These are phyloP conservation scores for Omphaloscelis lunosa DNA, from an alignment of 2,888 invertebrate genomes.

Conservation along the genomic window DNA sequence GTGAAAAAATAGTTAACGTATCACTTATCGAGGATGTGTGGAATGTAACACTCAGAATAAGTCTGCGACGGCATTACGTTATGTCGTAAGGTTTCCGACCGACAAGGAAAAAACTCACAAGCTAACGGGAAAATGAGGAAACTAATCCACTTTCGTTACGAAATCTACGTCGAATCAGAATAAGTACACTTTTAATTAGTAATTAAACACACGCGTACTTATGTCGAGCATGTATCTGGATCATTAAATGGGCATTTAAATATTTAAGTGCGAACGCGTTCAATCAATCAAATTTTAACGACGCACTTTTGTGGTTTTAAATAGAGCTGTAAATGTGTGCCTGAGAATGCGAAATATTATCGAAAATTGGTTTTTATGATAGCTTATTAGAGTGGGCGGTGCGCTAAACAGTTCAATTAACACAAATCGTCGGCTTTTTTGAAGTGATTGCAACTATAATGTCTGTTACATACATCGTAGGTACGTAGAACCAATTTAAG, in stretches of 20 bases:
- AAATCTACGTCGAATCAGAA: constrained; percentile 43
- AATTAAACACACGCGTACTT: constrained; percentile 43
- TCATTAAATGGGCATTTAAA: constrained; percentile 19
- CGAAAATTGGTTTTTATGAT: background rate
- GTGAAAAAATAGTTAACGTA: constrained; percentile 54
- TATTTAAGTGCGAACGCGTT: constrained; percentile 22
- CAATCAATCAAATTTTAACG: constrained; percentile 25
- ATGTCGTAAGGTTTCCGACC: constrained; percentile 70
- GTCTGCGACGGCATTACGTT: constrained; percentile 50
- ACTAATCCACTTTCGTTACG: constrained; percentile 71
- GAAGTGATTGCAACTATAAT: background rate
- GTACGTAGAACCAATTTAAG: background rate
- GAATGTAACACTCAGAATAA: constrained; percentile 66
- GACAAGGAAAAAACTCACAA: constrained; percentile 66
- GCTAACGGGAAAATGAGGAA: constrained; percentile 69
- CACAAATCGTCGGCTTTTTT: constrained; percentile 6
- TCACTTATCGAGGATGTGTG: constrained; percentile 53
- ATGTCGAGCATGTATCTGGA: constrained; percentile 30
- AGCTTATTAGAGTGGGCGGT: background rate
- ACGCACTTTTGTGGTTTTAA: constrained; percentile 6
- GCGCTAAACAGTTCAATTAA: background rate
- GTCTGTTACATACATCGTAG: background rate
- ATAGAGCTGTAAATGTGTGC: constrained; percentile 17
- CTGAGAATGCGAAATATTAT: constrained; percentile 12
- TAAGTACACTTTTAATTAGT: constrained; percentile 48